Percentiles rank a stretch among this genome's conserved stretches.
phyloP scores from a whole-genome alignment of 2,113 vertebrate species.

The Eulacestoma nigropectus region DNA sequence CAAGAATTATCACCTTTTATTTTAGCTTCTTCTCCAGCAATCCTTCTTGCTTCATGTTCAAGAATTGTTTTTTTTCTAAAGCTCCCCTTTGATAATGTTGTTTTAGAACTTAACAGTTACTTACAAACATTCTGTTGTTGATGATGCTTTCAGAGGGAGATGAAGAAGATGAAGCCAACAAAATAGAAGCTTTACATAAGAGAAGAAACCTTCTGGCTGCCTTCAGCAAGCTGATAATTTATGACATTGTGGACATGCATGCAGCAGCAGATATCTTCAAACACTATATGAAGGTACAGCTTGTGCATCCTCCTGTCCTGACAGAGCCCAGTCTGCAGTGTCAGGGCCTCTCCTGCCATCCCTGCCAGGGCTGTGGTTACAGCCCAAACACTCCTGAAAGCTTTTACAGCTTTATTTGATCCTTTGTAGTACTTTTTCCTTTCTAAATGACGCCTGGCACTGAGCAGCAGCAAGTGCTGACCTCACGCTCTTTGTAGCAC shows the following conservation, averaged over 20 bases:
- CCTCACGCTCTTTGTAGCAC: not conserved
- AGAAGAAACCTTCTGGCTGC: conserved; percentile 96
- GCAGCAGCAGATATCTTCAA: conserved; percentile 99
- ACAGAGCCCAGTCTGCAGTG: not conserved
- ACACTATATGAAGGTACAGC: conserved; percentile 98
- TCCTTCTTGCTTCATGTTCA: not conserved
- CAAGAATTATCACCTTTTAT: not conserved
- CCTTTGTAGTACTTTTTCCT: not conserved
- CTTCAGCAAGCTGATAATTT: conserved; percentile 98
- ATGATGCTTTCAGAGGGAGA: conserved; percentile 85
- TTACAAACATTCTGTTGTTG: not conserved
- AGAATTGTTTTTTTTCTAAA: not conserved
- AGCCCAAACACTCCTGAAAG: not conserved
- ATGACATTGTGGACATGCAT: conserved; percentile 98
- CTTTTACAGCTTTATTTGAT: not conserved
- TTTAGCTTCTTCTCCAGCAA: not conserved
- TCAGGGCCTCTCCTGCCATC: not conserved
- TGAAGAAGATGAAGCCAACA: conserved; percentile 99
- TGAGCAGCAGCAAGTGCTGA: not conserved
- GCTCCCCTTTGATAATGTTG: not conserved
- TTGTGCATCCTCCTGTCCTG: not conserved
- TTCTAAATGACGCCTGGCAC: not conserved
- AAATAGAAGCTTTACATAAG: conserved; percentile 99
- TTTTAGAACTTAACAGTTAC: not conserved
- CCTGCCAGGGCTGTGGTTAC: not conserved